Conservation (phyloP, 2,888 invertebrate genomes). For the Eucera pruinosa region DNA sequence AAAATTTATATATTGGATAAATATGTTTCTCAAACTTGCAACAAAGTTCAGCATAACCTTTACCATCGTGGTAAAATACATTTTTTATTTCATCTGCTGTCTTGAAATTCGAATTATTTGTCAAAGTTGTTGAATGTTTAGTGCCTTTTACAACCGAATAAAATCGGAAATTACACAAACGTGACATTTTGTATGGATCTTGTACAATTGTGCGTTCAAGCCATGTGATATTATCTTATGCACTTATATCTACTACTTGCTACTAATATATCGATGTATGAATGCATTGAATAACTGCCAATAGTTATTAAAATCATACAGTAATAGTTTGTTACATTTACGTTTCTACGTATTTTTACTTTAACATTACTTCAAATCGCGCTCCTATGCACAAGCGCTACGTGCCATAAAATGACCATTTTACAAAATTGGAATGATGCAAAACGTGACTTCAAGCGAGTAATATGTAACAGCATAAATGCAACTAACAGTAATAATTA, state of each 20-base stretch:
- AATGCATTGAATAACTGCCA: slow-evolving; percentile 35
- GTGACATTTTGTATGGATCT: slow-evolving; percentile 69
- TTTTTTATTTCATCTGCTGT: slow-evolving; percentile 30
- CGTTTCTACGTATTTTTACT: slow-evolving; percentile 15
- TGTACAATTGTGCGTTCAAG: slow-evolving; percentile 1
- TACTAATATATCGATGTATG: not conserved
- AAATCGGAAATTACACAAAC: slow-evolving; percentile 62
- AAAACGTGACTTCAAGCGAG: not conserved
- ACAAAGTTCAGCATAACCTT: slow-evolving; percentile 73
- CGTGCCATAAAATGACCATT: not conserved
- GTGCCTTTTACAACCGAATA: slow-evolving; percentile 34
- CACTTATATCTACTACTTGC: slow-evolving; percentile 11
- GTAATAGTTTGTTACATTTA: slow-evolving; percentile 14
- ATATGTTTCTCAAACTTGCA: slow-evolving; percentile 32
- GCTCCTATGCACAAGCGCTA: not conserved
- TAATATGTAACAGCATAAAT: not conserved
- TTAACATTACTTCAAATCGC: not conserved
- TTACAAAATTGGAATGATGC: not conserved
- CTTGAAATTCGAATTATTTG: slow-evolving; percentile 41
- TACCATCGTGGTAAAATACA: slow-evolving; percentile 30
- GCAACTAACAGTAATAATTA: not conserved
- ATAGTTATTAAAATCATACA: not conserved
- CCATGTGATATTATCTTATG: slow-evolving; percentile 25
- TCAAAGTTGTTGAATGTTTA: slow-evolving; percentile 45
- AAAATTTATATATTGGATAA: slow-evolving; percentile 58